Evolutionary conservation across 2,113 vertebrate species (phyloP), one percentile per base, ranked within the genome.

Genomic region (Alosa alosa): DNA sequence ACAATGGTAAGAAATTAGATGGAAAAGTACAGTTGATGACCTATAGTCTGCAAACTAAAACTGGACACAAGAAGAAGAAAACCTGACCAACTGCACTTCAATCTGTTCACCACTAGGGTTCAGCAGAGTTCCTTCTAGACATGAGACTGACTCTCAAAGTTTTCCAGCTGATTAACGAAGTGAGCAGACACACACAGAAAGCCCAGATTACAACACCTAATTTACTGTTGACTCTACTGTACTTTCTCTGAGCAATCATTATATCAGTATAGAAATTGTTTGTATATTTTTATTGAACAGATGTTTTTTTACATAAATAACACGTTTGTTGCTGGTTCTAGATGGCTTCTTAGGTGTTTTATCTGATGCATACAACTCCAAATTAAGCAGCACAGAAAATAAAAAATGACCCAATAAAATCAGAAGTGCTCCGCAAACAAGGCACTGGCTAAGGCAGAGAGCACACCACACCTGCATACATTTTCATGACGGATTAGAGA

Each of bases 91-190:
- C 36, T 78, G 72, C 64, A 68, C 39, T 72, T 52, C 9, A 20
- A 6, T 10, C 10, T 55, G 45, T 41, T 46, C 68, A 41, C 31
- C 87, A 83, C 89, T 22, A 41, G 84, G 81, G 41, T 39, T 49
- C 81, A 89, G 82, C 49, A 84, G 20, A 88, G 68, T 49, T 17
- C 11, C 78, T 81, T 25, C 49, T 31, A 49, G 8, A 20, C 15
- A 13, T 15, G 83, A 78, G 31, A 18, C 11, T 2, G n/a, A 36
- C 7, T 31, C 0, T 20, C n/a, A 17, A 25, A 18, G 82, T 78
- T 39, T 78, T 4, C 68, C 72, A 78, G 6, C 55, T 52, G 50
- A 52, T 52, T 52, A 44, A 44, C 41, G 41, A 44, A 44, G 41
- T 44, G 41, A 44, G 41, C 41, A 57, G 47, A 49, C 47, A 31